These are phyloP conservation scores for Delichon dasypus DNA, from an alignment of 2,797 vertebrate species.

Conservation along the genomic window DNA sequence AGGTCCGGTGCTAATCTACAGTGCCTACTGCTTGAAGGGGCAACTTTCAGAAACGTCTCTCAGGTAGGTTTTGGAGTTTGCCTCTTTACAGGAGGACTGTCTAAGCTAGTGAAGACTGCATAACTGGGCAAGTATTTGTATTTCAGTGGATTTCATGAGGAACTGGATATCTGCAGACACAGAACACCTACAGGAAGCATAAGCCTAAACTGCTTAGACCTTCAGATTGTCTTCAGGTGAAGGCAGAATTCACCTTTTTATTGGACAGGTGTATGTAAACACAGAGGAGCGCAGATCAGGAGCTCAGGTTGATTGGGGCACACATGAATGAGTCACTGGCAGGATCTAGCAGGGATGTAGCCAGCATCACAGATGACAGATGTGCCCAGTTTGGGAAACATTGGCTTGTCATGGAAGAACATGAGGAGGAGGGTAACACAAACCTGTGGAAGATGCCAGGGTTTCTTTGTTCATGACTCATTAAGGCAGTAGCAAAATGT, in stretches of 20 bases:
- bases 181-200: neutral
- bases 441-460: slow-evolving; percentile 11
- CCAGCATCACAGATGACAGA: neutral
- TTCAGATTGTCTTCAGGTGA: neutral
- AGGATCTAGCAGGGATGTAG: neutral
- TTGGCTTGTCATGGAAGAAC: neutral
- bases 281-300: neutral
- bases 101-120: neutral
- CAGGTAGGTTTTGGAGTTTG: neutral
- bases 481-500: slow-evolving; percentile 16
- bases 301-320: neutral
- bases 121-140: neutral
- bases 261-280: neutral
- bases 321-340: neutral
- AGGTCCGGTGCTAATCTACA: neutral
- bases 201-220: neutral
- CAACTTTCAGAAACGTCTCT: neutral
- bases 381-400: neutral
- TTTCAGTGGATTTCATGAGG: neutral
- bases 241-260: neutral
- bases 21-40: neutral
- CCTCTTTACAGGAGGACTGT: neutral
- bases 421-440: slow-evolving; percentile 35
- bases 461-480: slow-evolving; percentile 45
- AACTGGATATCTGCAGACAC: neutral